phyloP scores from a whole-genome alignment of 1,140 invertebrate species.

The Pseudomyrmex gracilis region DNA sequence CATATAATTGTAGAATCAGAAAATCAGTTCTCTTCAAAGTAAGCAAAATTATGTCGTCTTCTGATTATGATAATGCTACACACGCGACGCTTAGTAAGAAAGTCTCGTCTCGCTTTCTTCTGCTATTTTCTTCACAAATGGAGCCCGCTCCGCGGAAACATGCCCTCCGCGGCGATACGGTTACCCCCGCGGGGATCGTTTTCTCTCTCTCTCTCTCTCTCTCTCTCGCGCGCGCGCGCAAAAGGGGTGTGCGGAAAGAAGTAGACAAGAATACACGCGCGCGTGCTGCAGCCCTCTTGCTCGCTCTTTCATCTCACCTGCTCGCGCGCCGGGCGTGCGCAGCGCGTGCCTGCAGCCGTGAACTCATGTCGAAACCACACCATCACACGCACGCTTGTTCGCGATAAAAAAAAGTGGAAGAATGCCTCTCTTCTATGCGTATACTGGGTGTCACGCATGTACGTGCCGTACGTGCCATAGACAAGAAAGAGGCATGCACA shows the following conservation, averaged over 20 bases:
- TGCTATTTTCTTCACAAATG: conserved; percentile 1
- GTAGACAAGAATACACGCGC: conserved; percentile 18
- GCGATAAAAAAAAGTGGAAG: conserved; percentile 73
- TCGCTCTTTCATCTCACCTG: conserved; percentile 73
- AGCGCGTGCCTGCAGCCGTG: conserved; percentile 72
- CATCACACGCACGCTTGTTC: conserved; percentile 35
- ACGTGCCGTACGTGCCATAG: conserved; percentile 25
- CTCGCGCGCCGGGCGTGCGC: conserved; percentile 72
- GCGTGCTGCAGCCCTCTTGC: conserved; percentile 14
- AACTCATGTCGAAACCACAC: conserved; percentile 30
- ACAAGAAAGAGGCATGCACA: background rate
- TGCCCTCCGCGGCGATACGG: conserved; percentile 12
- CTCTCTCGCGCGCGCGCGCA: conserved; percentile 13
- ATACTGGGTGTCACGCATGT: conserved; percentile 17
- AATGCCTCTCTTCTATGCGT: conserved; percentile 56
- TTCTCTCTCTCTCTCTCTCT: no score
- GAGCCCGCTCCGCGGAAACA: conserved; percentile 15
- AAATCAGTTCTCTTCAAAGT: no score
- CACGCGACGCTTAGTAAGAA: background rate
- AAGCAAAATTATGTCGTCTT: no score
- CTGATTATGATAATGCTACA: background rate
- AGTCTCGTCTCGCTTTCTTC: background rate
- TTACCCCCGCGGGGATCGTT: conserved; percentile 43
- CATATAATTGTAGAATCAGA: no score
- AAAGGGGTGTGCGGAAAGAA: conserved; percentile 5